phyloP scores from a whole-genome alignment of 2,113 vertebrate species.

The Megalops atlanticus region DNA sequence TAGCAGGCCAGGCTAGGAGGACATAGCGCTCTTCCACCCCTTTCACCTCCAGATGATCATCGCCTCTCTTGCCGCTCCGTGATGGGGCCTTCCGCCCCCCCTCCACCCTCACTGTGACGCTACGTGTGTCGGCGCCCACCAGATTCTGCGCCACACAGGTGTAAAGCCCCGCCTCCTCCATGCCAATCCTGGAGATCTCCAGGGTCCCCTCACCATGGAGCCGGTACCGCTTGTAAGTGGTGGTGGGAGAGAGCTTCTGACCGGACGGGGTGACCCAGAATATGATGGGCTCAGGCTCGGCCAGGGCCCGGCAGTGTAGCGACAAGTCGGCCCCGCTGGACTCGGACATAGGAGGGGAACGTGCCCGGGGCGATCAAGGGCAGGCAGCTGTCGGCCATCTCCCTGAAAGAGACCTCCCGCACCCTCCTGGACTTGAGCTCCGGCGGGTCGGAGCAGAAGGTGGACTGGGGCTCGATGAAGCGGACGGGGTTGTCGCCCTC shows the following conservation, averaged over 20 bases:
- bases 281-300: slow-evolving; percentile 86
- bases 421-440: slow-evolving; percentile 82
- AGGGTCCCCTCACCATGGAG: slow-evolving; percentile 86
- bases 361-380: slow-evolving; percentile 83
- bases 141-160: slow-evolving; percentile 94
- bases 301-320: slow-evolving; percentile 89
- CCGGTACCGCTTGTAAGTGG: slow-evolving; percentile 54
- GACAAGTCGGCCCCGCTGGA: slow-evolving; percentile 63
- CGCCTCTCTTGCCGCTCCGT: slow-evolving; percentile 49
- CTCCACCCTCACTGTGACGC: slow-evolving; percentile 77
- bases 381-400: slow-evolving; percentile 88
- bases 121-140: slow-evolving; percentile 87
- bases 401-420: slow-evolving; percentile 85
- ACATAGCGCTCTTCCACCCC: slow-evolving; percentile 77
- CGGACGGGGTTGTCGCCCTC: slow-evolving; percentile 73
- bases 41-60: slow-evolving; percentile 63
- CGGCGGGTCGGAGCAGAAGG: slow-evolving; percentile 88
- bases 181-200: slow-evolving; percentile 76
- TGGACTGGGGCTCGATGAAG: slow-evolving; percentile 93
- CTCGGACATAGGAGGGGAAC: slow-evolving; percentile 76
- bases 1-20: slow-evolving; percentile 79
- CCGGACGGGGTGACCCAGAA: slow-evolving; percentile 92
- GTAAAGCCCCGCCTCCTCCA: slow-evolving; percentile 81
- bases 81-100: slow-evolving; percentile 45
- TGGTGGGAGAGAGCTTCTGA: slow-evolving; percentile 67